phyloP scores from a whole-genome alignment of 1,140 invertebrate species.

The Diorhabda carinulata region DNA sequence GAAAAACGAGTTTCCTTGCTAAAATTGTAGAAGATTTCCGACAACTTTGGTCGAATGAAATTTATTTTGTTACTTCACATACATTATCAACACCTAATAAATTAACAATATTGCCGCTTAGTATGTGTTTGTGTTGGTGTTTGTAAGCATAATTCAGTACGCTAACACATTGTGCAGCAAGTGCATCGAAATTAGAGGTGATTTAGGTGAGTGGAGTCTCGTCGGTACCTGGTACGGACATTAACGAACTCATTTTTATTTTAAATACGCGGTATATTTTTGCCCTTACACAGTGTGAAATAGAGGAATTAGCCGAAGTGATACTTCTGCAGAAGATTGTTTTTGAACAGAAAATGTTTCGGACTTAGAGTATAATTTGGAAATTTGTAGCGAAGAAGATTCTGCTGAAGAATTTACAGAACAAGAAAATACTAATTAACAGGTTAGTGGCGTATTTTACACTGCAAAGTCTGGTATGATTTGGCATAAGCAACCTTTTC shows the following conservation, averaged over 20 bases:
- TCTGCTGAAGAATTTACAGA: conserved; percentile 21
- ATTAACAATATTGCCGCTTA: too few relatives aligned
- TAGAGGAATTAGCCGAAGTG: background rate
- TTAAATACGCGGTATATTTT: background rate
- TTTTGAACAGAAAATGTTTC: background rate
- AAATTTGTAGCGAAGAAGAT: conserved; percentile 18
- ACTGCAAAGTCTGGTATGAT: conserved; percentile 19
- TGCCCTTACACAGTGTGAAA: background rate
- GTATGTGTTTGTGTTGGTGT: too few relatives aligned
- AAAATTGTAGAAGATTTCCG: too few relatives aligned
- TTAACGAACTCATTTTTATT: background rate
- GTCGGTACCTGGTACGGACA: background rate
- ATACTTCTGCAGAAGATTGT: background rate
- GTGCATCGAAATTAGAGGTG: background rate
- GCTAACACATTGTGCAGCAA: too few relatives aligned
- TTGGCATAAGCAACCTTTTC: conserved; percentile 17
- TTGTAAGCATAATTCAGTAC: too few relatives aligned
- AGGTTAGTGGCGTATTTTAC: background rate
- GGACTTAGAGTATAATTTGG: conserved; percentile 20
- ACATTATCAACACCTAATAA: too few relatives aligned
- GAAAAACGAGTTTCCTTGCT: too few relatives aligned
- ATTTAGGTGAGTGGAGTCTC: background rate
- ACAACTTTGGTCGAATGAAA: too few relatives aligned
- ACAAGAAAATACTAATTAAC: conserved; percentile 14
- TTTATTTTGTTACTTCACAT: too few relatives aligned